Base-by-base conservation (phyloP, 2,888 invertebrate genomes). In the Gastrophysa polygoni region DNA sequence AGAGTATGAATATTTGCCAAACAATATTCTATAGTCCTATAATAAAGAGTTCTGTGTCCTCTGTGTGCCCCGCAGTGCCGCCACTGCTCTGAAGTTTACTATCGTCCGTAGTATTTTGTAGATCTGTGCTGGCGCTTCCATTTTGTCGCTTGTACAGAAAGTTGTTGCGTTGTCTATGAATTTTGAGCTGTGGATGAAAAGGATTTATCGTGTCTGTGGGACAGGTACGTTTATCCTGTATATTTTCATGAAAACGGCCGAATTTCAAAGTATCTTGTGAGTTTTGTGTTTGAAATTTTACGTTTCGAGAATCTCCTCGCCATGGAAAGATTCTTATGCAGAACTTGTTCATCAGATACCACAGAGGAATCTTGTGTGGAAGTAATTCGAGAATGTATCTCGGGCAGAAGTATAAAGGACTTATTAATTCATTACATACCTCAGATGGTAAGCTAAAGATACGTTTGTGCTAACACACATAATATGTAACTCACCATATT, bases 291-390 rank as follows among this genome's bases (percentile, higher is more conserved):
- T 7, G 55, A 44, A 21, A 32, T 18, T 51, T 56, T 54, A 47
- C 50, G 57, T 55, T 63, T 63, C 18, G 20, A 59, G 50, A 48
- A 59, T n/a, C n/a, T n/a, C 43, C 44, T 51, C 24, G 57, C 51
- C 57, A 63, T 59, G 63, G 59, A 63, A 52, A 59, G 57, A 28
- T 56, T 51, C 51, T 56, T 59, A n/a, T 63, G 63, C 56, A 59
- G 63, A 63, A 63, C 63, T 20, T 63, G 63, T 52, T 51, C 59
- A 18, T 59, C 57, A 18, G 34, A 59, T 17, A 52, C 51, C 16
- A 57, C 46, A n/a, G 56, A 34, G 17, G 59, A 55, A 10, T 38
- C 28, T 8, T 34, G 55, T 16, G 46, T 57, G 16, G 34, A 59
- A 51, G 38, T 63, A 29, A 17, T 32, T 24, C 47, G 52, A 52